Conservation (phyloP, 2,113 vertebrate genomes). For the Malurus elegans region DNA sequence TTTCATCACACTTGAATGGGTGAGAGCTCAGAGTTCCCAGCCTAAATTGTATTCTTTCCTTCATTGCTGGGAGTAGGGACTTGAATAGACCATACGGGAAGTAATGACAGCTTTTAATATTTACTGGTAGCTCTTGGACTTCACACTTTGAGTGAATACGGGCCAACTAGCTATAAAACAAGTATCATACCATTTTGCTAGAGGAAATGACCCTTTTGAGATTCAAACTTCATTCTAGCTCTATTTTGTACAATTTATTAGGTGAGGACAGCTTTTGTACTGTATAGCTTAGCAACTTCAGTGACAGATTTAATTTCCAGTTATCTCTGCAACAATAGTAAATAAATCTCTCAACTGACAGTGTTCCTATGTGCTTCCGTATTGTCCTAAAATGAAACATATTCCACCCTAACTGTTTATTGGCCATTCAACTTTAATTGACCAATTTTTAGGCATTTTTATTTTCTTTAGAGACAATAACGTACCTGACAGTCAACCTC, state of each 20-base stretch:
- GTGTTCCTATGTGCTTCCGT: neutral
- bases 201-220: neutral
- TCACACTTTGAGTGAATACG: neutral
- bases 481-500: conserved; percentile 51
- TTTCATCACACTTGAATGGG: neutral
- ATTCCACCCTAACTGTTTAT: conserved; percentile 48
- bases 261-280: conserved; percentile 23
- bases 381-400: conserved; percentile 26
- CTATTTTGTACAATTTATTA: conserved; percentile 30
- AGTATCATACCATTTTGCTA: neutral
- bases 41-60: neutral
- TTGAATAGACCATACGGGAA: neutral
- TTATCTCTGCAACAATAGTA: conserved; percentile 58
- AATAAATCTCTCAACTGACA: conserved; percentile 63
- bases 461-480: conserved; percentile 62
- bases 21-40: neutral
- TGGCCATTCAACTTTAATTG: conserved; percentile 71
- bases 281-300: neutral
- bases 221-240: conserved; percentile 22
- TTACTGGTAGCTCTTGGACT: neutral
- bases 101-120: neutral
- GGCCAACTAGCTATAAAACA: neutral
- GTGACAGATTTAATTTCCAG: conserved; percentile 63
- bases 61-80: neutral
- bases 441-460: conserved; percentile 67